phyloP scores from a whole-genome alignment of 2,888 invertebrate genomes.

The Drosophila testacea region DNA sequence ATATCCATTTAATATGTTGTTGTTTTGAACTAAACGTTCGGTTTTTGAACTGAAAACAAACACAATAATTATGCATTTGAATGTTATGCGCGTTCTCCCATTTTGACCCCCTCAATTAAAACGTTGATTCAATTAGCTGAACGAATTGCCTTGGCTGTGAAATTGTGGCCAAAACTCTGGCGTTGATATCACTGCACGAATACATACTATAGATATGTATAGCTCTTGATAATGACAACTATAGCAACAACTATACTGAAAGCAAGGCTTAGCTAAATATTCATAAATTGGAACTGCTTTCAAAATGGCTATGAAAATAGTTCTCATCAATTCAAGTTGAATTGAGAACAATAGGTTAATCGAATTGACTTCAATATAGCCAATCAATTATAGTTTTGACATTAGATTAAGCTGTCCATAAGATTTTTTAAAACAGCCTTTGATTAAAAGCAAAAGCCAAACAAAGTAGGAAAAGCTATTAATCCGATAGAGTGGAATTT shows the following conservation, averaged over 20 bases:
- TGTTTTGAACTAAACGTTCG: not conserved
- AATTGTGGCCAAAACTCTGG: conserved; percentile 33
- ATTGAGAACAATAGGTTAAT: no score
- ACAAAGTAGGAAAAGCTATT: not conserved
- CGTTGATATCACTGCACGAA: not conserved
- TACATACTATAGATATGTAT: not conserved
- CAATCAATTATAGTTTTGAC: not conserved
- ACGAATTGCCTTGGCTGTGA: conserved; percentile 14
- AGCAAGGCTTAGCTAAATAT: not conserved
- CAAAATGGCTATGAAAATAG: no score
- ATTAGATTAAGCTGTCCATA: not conserved
- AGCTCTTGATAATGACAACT: conserved; percentile 9
- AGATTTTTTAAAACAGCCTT: not conserved
- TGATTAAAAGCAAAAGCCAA: not conserved
- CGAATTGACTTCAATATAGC: not conserved
- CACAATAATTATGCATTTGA: conserved; percentile 35
- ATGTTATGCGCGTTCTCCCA: conserved; percentile 6
- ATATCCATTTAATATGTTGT: not conserved
- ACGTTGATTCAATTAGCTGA: conserved; percentile 40
- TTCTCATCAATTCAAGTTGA: no score
- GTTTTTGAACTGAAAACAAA: conserved; percentile 23
- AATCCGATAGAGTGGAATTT: not conserved
- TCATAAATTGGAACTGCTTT: not conserved
- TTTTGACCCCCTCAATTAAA: conserved; percentile 30
- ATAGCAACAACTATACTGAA: not conserved